Base-by-base conservation (phyloP, 1,140 invertebrate genomes). In the Danaus melanippus region DNA sequence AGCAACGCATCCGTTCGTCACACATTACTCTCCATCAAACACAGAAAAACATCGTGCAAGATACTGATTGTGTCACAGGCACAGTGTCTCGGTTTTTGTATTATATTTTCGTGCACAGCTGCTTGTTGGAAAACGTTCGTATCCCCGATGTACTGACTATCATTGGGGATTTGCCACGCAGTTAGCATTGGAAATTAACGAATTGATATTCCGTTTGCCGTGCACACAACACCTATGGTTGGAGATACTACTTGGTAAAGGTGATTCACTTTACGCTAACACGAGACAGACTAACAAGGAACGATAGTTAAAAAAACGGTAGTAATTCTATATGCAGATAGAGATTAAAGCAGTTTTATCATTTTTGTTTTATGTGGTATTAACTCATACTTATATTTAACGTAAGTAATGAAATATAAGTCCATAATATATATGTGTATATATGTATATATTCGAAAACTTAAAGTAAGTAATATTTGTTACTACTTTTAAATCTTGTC, bases 141-240 rank as follows among this genome's bases (percentile, higher is more conserved):
- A 67, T 66, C 62, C 67, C 67, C 55, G 59, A 62, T 65, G 63
- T 62, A 57, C 50, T 55, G 64, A 53, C 51, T 63, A 61, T 62
- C 69, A 60, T 62, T 62, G 64, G 69, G 62, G 64, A 69, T 66
- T 69, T 64, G 67, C 60, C 58, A 64, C 66, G 69, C 66, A 60
- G 62, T 67, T 71, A 64, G 69, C 64, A 72, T 72, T 72, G 67
- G 62, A 67, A 69, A 69, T 69, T 46, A 61, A 57, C 57, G 49
- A 58, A 69, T 72, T 72, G 60, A 62, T 72, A 72, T 69, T 72
- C 67, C 12, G 59, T 60, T 47, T 57, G 59, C 59, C 51, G 53
- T 54, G 52, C 57, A 56, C 59, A 53, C 58, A 40, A 47, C 53
- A 42, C 41, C 44, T 61, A 58, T 62, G 50, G 43, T 63, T 63